phyloP scores from a whole-genome alignment of 1,140 invertebrate species.

The Papilio aristodemus region DNA sequence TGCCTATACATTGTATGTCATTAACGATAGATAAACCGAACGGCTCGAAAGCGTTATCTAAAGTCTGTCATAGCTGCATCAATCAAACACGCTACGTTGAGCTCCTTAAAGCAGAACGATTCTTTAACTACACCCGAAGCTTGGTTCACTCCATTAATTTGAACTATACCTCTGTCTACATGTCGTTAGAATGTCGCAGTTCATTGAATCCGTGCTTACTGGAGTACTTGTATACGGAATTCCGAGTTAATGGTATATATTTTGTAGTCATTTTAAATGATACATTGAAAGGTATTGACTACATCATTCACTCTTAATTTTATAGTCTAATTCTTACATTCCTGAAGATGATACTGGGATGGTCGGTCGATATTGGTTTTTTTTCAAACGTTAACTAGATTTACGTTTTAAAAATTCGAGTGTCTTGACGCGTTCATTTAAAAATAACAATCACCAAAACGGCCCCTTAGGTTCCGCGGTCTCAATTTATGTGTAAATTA shows the following conservation, averaged over 20 bases:
- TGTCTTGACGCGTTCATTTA: no score
- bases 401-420: no score
- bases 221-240: not conserved
- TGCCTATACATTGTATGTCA: no score
- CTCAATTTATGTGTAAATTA: no score
- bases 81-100: not conserved
- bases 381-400: no score
- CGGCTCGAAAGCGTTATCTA: not conserved
- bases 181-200: not conserved
- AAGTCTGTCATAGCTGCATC: not conserved
- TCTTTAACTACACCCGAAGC: not conserved
- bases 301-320: no score
- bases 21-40: not conserved
- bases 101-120: not conserved
- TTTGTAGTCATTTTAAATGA: not conserved
- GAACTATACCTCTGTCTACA: not conserved
- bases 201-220: not conserved
- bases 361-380: no score
- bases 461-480: no score
- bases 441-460: no score
- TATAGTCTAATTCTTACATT: no score
- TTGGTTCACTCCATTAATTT: conserved; percentile 26
- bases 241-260: not conserved
- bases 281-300: no score
- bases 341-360: no score